Percentiles rank a stretch among this genome's conserved stretches.
phyloP scores from a whole-genome alignment of 2,113 vertebrate species.

The Struthio camelus region DNA sequence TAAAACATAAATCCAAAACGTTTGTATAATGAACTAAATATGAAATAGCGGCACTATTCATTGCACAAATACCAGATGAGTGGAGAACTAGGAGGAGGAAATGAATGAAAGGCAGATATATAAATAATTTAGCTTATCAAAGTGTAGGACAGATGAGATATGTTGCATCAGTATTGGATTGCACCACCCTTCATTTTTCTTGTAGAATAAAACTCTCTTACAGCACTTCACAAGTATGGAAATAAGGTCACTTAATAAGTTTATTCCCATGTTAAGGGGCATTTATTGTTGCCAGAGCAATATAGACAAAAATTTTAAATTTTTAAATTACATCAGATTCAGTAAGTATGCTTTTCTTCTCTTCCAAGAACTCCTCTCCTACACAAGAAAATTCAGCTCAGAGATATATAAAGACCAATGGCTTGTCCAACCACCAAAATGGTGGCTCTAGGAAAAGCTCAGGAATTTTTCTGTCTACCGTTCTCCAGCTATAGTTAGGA shows the following conservation, averaged over 20 bases:
- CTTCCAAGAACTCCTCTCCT: not conserved
- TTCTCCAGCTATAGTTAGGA: not conserved
- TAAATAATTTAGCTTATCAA: not conserved
- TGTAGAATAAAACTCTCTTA: not conserved
- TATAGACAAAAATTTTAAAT: too few relatives aligned
- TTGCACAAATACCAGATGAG: not conserved
- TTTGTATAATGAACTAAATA: not conserved
- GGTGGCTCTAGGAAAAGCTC: not conserved
- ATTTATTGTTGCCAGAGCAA: not conserved
- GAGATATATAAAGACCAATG: not conserved
- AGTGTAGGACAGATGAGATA: not conserved
- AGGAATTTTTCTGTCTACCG: accelerated
- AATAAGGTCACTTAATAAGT: not conserved
- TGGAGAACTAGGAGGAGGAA: not conserved
- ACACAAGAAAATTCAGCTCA: not conserved
- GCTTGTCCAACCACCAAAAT: not conserved
- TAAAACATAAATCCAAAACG: not conserved
- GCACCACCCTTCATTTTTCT: not conserved
- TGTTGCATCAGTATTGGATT: not conserved
- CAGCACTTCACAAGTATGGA: not conserved
- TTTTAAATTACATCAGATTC: not conserved
- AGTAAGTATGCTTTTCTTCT: accelerated
- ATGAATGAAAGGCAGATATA: not conserved
- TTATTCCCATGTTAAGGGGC: not conserved
- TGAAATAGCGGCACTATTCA: not conserved